phyloP scores from a whole-genome alignment of 2,797 vertebrate species.

The Sylvilagus floridanus region DNA sequence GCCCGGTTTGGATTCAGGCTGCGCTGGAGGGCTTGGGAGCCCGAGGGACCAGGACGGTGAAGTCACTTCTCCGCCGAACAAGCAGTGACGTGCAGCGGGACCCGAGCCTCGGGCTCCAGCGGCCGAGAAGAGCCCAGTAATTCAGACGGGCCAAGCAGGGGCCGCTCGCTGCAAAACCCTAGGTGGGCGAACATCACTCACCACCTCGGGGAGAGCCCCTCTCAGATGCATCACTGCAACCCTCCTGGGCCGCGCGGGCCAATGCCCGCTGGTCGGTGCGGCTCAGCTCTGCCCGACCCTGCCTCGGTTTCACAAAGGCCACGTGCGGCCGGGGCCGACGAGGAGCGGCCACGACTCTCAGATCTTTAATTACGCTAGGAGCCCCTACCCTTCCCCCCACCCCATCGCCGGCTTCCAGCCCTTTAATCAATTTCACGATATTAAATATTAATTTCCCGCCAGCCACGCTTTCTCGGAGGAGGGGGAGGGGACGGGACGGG shows the following conservation, averaged over 20 bases:
- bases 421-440: slow-evolving; percentile 90
- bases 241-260: neutral
- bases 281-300: neutral
- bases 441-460: slow-evolving; percentile 90
- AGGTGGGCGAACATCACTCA: slow-evolving; percentile 75
- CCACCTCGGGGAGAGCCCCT: slow-evolving; percentile 34
- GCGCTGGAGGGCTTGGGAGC: neutral
- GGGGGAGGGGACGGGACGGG: slow-evolving; percentile 69
- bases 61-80: neutral
- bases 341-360: slow-evolving; percentile 73
- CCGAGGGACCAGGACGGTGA: neutral
- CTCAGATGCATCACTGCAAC: neutral
- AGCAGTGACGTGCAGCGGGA: slow-evolving; percentile 17
- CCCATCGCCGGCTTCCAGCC: slow-evolving; percentile 80
- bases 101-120: slow-evolving; percentile 58
- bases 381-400: slow-evolving; percentile 79
- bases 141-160: slow-evolving; percentile 55
- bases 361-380: slow-evolving; percentile 83
- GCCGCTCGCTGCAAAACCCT: slow-evolving; percentile 62
- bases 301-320: slow-evolving; percentile 74
- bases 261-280: neutral
- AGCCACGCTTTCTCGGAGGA: slow-evolving; percentile 86
- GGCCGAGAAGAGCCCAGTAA: slow-evolving; percentile 52
- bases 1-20: neutral
- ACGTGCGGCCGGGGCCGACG: slow-evolving; percentile 45